Base-by-base conservation (phyloP, 2,113 vertebrate genomes). In the Perca fluviatilis region DNA sequence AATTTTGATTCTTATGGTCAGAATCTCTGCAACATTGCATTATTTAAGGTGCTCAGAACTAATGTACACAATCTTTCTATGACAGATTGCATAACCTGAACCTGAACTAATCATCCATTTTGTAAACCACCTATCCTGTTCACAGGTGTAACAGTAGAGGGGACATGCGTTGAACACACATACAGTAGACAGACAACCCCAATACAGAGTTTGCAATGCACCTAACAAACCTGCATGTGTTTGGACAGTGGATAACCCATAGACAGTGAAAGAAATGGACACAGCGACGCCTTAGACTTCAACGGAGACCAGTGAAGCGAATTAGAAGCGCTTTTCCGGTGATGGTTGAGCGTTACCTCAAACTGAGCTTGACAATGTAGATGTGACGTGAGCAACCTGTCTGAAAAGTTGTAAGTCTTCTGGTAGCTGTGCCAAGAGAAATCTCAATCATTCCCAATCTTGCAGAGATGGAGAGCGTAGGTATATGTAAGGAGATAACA, bases 181-280 rank as follows among this genome's bases (percentile, higher is more conserved):
- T 0, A 43, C 9, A 10, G 40, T 43, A 40, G 13, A 57, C 23
- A 71, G 13, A 53, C 43, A 58, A 25, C 6, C 40, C 66, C 43
- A 19, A 15, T 61, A 25, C 25, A 40, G 13, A 30, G 36, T 30
- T 60, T 68, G 43, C 47, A 62, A 11, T 25, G 25, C 21, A 21
- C 27, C 43, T 16, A n/a, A 65, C 61, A 66, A 43, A 74, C n/a
- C n/a, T 50, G 43, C 65, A 60, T 23, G n/a, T 69, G 1, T 62
- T 67, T 56, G 23, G 14, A 43, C n/a, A 66, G 25, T 14, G 36
- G 53, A 66, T 4, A 40, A 61, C 49, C 25, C 61, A 53, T 33
- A 33, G 30, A 33, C 30, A 33, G 30, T 33, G 30, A 33, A 33
- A 33, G 0, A 33, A 5, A 33, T 33, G 5, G 30, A 33, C 30